Base-by-base conservation (phyloP, 92 coral and sea anemone genomes). In the Pocillopora meandrina region DNA sequence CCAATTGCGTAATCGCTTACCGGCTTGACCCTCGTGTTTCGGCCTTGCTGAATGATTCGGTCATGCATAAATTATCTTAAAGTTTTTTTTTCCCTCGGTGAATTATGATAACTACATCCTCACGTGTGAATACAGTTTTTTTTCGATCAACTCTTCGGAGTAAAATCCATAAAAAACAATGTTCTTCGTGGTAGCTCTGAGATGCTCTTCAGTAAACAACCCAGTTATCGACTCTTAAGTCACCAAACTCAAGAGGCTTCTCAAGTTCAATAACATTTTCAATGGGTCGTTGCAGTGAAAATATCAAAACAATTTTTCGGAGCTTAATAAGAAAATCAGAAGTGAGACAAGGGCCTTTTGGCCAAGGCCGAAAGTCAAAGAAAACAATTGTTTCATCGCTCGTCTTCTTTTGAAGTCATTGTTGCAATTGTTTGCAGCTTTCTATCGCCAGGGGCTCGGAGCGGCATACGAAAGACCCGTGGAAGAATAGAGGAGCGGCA, bases 381-480 rank as follows among this genome's bases (percentile, higher is more conserved):
- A 71, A 71, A 58, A 34, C 77, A 60, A 81, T 81, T 62, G 56
- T 5, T 49, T 73, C 21, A 83, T 73, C 86, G 71, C 66, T 62
- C 20, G 72, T 31, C 73, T 16, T 74, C 86, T 63, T 83, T 83
- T 83, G 86, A 83, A 61, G 80, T 61, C 36, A 75, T 83, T 83
- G 72, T 82, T 62, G 10, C 35, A 17, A 71, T 82, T 71, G 86
- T 82, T 73, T 82, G 64, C 18, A 61, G 55, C 65, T 62, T 61
- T 23, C 12, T 64, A 62, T 65, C 56, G 86, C 86, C 78, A 42
- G 80, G 34, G 80, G 86, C 77, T 34, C 31, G 23, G n/a, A 73
- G 86, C 80, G 86, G 80, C 80, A 65, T 47, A 21, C 36, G 70
- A 81, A 68, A 69, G 77, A 20, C 47, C 10, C 19, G 36, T 16